These are phyloP conservation scores for Sinocyclocheilus maitianheensis DNA, from an alignment of 2,113 vertebrate genomes.

Conservation along the genomic window DNA sequence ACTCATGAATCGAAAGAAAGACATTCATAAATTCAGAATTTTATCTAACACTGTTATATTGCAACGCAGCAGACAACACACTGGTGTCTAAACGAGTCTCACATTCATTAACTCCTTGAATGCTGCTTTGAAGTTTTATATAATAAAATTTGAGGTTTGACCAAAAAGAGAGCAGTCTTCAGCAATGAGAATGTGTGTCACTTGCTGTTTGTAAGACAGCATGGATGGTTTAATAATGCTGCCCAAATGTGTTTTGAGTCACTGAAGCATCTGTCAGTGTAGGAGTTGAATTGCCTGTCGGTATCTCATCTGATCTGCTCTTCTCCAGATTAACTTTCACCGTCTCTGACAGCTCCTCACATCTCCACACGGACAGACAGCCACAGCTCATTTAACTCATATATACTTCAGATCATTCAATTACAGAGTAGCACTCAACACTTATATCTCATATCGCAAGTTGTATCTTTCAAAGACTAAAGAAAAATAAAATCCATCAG, in stretches of 20 bases:
- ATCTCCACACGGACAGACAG: not conserved
- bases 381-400: not conserved
- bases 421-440: not conserved
- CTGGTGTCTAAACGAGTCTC: no score
- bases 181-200: not conserved
- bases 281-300: constrained; percentile 27
- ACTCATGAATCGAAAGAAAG: not conserved
- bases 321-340: constrained; percentile 52
- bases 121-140: not conserved
- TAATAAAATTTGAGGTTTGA: not conserved
- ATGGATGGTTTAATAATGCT: not conserved
- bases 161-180: no score
- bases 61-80: not conserved
- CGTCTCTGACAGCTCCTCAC: constrained; percentile 4
- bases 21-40: not conserved
- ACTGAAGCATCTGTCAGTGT: constrained; percentile 30
- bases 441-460: not conserved
- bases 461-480: not conserved
- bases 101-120: not conserved
- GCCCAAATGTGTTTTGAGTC: constrained; percentile 10
- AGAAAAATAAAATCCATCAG: not conserved
- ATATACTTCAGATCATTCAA: not conserved
- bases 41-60: not conserved
- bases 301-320: constrained; percentile 42
- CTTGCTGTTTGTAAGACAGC: not conserved